Evolutionary conservation across 2,797 vertebrate species (phyloP).

Genomic region (Sebastes steindachneri): DNA sequence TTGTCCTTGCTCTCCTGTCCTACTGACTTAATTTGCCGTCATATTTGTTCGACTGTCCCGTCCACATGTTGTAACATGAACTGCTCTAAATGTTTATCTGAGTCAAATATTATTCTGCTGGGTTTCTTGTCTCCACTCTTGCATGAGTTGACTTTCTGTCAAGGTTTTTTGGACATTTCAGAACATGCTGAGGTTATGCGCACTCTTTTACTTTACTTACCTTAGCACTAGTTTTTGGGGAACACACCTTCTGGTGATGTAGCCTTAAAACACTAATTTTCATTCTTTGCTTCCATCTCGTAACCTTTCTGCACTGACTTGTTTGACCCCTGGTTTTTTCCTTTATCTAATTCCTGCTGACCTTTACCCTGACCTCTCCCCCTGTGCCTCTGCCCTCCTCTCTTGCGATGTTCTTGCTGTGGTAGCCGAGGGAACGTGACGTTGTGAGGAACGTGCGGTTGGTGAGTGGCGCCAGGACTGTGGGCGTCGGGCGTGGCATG

Average conservation of each 20-base stretch:
- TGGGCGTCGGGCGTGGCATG: constrained; percentile 79
- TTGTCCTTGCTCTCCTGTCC: neutral
- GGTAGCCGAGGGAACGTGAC: constrained; percentile 96
- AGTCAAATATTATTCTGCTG: neutral
- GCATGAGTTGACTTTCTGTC: constrained; percentile 60
- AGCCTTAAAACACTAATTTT: constrained; percentile 81
- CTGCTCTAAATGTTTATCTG: constrained; percentile 24
- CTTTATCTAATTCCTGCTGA: constrained; percentile 82
- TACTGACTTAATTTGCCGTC: constrained; percentile 7
- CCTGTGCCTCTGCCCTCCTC: constrained; percentile 86
- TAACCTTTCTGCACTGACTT: constrained; percentile 78
- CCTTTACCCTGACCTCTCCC: constrained; percentile 79
- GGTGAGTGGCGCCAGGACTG: constrained; percentile 90
- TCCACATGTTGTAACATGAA: neutral
- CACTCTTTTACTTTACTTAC: constrained; percentile 39
- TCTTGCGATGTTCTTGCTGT: constrained; percentile 87
- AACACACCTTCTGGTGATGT: constrained; percentile 37
- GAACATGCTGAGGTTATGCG: constrained; percentile 45
- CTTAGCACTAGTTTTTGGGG: constrained; percentile 22
- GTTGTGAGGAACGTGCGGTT: constrained; percentile 94
- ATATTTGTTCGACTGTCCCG: neutral
- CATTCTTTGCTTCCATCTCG: constrained; percentile 81
- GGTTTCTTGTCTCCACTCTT: constrained; percentile 21
- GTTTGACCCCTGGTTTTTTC: constrained; percentile 74
- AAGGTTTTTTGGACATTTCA: constrained; percentile 34